These are phyloP conservation scores for Parochlus steinenii DNA, from an alignment of 2,888 invertebrate species.

Conservation along the genomic window DNA sequence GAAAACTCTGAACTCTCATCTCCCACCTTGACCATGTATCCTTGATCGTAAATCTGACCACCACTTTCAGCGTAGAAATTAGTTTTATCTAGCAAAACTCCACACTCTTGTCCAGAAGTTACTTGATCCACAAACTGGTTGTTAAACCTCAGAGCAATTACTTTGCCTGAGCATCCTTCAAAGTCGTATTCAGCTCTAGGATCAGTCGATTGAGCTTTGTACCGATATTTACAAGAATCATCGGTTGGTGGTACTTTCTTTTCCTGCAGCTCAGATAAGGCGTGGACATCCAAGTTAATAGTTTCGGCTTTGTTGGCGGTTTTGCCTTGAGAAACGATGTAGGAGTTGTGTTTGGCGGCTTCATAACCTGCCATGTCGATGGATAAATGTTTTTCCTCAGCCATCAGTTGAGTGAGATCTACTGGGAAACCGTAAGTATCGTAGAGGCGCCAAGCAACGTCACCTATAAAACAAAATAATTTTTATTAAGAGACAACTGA, in stretches of 20 bases:
- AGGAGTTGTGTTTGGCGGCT: conserved; percentile 77
- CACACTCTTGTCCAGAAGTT: conserved; percentile 73
- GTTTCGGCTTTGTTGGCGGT: conserved; percentile 62
- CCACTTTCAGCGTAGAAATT: conserved; percentile 98
- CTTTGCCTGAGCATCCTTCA: conserved; percentile 49
- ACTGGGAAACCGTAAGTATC: conserved; percentile 99
- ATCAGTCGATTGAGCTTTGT: conserved; percentile 45
- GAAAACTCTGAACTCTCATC: conserved; percentile 83
- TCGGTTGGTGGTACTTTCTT: conserved; percentile 63
- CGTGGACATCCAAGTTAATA: conserved; percentile 85
- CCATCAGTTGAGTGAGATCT: conserved; percentile 94
- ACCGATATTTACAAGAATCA: conserved; percentile 84
- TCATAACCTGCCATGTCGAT: conserved; percentile 89
- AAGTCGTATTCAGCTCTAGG: conserved; percentile 62
- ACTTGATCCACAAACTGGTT: conserved; percentile 77
- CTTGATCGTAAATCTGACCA: conserved; percentile 95
- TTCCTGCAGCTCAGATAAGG: conserved; percentile 77
- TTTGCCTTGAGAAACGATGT: conserved; percentile 77
- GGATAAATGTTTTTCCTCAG: conserved; percentile 78
- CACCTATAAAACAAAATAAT: no score
- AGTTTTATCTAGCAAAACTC: conserved; percentile 77
- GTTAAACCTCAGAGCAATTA: conserved; percentile 63
- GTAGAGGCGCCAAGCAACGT: conserved; percentile 95
- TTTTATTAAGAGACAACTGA: no score
- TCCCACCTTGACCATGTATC: conserved; percentile 64